Evolutionary conservation across 2,797 vertebrate genomes (phyloP).

Genomic region (Echiichthys vipera): DNA sequence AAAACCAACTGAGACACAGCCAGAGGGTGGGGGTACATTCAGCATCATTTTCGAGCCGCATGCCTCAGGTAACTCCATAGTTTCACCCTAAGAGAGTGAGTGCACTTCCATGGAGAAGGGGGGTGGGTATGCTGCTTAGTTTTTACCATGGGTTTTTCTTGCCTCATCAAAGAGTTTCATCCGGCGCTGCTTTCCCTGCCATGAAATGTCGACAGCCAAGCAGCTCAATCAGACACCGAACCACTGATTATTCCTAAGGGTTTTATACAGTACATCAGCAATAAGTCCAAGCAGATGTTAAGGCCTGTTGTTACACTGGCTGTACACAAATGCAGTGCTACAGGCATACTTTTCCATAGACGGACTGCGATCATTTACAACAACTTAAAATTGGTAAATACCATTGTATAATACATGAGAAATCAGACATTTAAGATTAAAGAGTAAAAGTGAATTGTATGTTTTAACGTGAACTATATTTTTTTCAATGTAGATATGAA

Average conservation of each 20-base stretch:
- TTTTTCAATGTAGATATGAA: no score
- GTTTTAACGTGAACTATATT: no score
- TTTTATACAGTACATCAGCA: conserved; percentile 62
- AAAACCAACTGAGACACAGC: conserved; percentile 58
- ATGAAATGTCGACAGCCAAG: conserved; percentile 56
- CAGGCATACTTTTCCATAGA: conserved; percentile 34
- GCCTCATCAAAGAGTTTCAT: conserved; percentile 68
- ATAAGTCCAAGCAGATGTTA: conserved; percentile 65
- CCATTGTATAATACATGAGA: conserved; percentile 29
- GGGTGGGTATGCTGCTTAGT: conserved; percentile 51
- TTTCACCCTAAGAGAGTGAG: conserved; percentile 63
- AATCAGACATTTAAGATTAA: no score
- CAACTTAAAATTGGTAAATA: conserved; percentile 40
- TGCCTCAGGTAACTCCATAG: conserved; percentile 57
- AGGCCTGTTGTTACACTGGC: conserved; percentile 53
- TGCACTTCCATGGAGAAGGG: conserved; percentile 39
- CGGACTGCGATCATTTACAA: conserved; percentile 33
- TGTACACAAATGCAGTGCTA: conserved; percentile 45
- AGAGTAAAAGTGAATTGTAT: no score
- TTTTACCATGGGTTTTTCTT: conserved; percentile 47
- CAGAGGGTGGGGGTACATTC: conserved; percentile 42
- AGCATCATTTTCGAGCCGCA: conserved; percentile 37
- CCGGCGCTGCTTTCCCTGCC: conserved; percentile 52
- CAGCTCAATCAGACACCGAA: conserved; percentile 67
- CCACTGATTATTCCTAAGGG: conserved; percentile 67